A percentile compares a stretch with the other conserved stretches of the same genome.
These are phyloP conservation scores for Oeneis ivallda DNA, from an alignment of 2,888 invertebrate species.

Conservation along the genomic window DNA sequence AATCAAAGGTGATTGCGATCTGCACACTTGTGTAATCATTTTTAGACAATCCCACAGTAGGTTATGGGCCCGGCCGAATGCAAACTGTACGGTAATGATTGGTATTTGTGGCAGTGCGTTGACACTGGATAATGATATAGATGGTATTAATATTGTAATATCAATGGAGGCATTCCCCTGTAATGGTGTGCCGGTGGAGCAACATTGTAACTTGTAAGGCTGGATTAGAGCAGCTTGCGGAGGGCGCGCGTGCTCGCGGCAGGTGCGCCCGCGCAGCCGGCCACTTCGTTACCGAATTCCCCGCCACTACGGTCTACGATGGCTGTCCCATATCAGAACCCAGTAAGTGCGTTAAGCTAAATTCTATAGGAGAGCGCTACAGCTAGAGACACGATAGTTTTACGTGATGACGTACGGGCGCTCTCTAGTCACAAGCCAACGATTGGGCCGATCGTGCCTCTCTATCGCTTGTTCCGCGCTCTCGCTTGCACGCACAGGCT, in stretches of 20 bases:
- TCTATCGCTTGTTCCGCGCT: too few species aligned
- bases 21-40: too few species aligned
- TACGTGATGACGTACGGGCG: too few species aligned
- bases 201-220: conserved; percentile 39
- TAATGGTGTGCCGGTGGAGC: conserved; percentile 35
- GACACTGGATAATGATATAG: conserved; percentile 43
- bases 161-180: conserved; percentile 47
- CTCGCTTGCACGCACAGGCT: too few species aligned
- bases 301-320: conserved; percentile 67
- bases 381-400: too few species aligned
- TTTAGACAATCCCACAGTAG: too few species aligned
- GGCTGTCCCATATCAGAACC: conserved; percentile 38
- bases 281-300: conserved; percentile 61
- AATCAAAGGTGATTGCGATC: background rate
- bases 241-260: conserved; percentile 52
- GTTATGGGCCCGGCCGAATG: conserved; percentile 4
- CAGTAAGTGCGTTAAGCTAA: too few species aligned
- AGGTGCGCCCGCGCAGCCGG: conserved; percentile 74
- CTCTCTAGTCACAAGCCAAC: too few species aligned
- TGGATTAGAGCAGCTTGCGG: conserved; percentile 40
- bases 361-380: too few species aligned
- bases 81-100: conserved; percentile 36
- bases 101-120: conserved; percentile 45
- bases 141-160: conserved; percentile 44
- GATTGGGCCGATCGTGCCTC: too few species aligned